Conservation (phyloP, 2,797 vertebrate species). For the Botia kubotai region DNA sequence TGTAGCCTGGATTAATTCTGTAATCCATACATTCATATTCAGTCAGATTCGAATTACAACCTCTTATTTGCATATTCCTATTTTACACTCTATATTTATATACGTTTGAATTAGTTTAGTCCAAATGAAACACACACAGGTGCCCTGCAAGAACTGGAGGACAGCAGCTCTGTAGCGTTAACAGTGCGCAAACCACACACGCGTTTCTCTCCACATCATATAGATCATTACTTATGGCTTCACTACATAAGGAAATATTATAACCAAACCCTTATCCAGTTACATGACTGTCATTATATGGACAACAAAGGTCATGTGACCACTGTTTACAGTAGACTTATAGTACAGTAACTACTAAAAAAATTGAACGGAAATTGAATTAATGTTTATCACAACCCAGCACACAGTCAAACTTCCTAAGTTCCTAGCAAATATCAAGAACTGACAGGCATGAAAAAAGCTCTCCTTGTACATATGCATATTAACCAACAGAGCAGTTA, state of each 20-base stretch:
- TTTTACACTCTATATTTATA: too few species aligned
- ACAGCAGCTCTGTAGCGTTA: too few species aligned
- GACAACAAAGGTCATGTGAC: not conserved
- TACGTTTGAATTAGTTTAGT: not conserved
- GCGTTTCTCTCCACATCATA: too few species aligned
- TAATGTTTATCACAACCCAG: too few species aligned
- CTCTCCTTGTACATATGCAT: not conserved
- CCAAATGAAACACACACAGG: not conserved
- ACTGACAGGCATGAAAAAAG: too few species aligned
- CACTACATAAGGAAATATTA: not conserved
- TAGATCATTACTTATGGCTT: not conserved
- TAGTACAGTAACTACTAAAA: not conserved
- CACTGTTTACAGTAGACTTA: not conserved
- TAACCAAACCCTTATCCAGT: not conserved
- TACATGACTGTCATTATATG: not conserved
- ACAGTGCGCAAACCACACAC: not conserved
- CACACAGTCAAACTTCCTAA: too few species aligned
- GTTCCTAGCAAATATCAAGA: too few species aligned
- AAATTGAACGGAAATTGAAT: too few species aligned
- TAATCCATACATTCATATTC: too few species aligned
- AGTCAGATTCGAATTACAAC: too few species aligned
- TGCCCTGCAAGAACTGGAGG: not conserved
- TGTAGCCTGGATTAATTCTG: too few species aligned
- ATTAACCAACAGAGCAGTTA: not conserved
- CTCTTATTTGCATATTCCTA: too few species aligned